A percentile compares a stretch with the other conserved stretches of the same genome.
Conservation (phyloP, 2,797 vertebrate genomes). For the Melanotaenia trifasciata region DNA sequence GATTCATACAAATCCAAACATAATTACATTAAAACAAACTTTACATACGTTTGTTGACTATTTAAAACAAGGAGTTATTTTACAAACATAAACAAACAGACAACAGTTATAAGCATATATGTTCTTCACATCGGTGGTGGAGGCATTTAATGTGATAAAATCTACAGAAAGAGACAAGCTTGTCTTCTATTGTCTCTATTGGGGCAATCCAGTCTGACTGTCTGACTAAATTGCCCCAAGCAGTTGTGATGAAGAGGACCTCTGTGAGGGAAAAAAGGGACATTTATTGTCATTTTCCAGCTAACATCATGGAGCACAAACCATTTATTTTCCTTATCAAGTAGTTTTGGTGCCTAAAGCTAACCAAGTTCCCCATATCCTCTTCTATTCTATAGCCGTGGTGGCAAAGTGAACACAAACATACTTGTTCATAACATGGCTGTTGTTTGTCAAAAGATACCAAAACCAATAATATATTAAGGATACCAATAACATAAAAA, state of each 20-base stretch:
- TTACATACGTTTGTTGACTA: too few species aligned
- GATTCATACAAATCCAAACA: too few species aligned
- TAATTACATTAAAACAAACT: too few species aligned
- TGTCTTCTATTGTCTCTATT: too few species aligned
- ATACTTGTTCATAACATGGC: background rate
- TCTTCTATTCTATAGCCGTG: background rate
- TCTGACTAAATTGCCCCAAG: too few species aligned
- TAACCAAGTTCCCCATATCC: background rate
- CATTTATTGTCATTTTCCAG: background rate
- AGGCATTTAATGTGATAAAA: background rate
- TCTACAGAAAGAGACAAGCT: background rate
- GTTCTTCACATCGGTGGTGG: background rate
- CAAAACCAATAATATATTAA: slow-evolving; percentile 35
- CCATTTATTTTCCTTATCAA: background rate
- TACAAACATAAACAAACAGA: too few species aligned
- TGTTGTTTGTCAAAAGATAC: slow-evolving; percentile 18
- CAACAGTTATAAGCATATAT: too few species aligned
- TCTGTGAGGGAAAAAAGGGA: too few species aligned
- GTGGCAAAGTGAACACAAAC: background rate
- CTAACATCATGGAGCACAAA: background rate
- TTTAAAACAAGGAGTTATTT: too few species aligned
- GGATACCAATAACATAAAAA: too few species aligned
- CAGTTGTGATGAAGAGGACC: too few species aligned
- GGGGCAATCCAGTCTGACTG: too few species aligned
- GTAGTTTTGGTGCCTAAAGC: background rate